Evolutionary conservation across 2,888 invertebrate species (phyloP).

Genomic region (Pachycephus smyrnensis): DNA sequence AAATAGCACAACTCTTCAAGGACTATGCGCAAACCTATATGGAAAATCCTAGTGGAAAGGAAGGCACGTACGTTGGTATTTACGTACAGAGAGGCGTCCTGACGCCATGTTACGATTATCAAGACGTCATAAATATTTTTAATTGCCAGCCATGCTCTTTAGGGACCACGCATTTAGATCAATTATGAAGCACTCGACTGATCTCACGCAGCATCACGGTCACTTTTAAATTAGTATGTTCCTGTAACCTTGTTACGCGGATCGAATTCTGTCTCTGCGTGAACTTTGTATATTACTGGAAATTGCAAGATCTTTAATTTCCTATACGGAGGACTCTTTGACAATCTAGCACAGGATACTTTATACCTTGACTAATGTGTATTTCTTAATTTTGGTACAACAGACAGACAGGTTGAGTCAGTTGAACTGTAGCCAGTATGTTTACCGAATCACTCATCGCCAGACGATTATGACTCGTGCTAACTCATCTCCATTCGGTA

Average conservation of each 20-base stretch:
- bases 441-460: background rate
- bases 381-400: background rate
- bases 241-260: slow-evolving; percentile 14
- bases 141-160: slow-evolving; percentile 13
- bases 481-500: background rate
- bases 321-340: background rate
- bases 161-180: slow-evolving; percentile 13
- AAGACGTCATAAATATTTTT: slow-evolving; percentile 4
- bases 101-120: background rate
- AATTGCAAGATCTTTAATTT: background rate
- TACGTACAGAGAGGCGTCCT: background rate
- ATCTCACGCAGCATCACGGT: slow-evolving; percentile 15
- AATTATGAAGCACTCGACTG: slow-evolving; percentile 15
- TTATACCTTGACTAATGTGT: background rate
- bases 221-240: slow-evolving; percentile 16
- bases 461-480: background rate
- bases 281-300: background rate
- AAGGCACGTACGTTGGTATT: background rate
- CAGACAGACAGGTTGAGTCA: background rate
- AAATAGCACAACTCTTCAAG: background rate
- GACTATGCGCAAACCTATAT: background rate
- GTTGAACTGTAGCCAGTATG: background rate
- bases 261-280: background rate
- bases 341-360: background rate
- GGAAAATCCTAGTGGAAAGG: background rate